These are phyloP conservation scores for Nymphalis urticae DNA, from an alignment of 2,888 invertebrate species.

Conservation along the genomic window DNA sequence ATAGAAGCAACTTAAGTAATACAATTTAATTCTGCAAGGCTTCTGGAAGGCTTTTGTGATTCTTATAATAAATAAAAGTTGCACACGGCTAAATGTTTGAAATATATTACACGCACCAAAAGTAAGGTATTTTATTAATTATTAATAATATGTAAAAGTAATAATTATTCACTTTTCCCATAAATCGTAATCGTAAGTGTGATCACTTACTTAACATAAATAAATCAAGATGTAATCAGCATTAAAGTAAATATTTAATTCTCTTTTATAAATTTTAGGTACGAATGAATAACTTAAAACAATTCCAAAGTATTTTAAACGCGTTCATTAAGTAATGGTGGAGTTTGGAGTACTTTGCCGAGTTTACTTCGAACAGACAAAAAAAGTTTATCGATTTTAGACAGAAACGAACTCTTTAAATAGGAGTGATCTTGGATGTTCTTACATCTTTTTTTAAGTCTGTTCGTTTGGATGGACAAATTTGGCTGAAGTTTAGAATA, in stretches of 20 bases:
- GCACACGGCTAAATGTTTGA: no score
- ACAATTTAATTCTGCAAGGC: no score
- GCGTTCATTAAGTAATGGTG: constrained; percentile 29
- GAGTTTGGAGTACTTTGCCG: constrained; percentile 28
- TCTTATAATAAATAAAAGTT: no score
- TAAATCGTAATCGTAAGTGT: no score
- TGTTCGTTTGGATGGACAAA: neutral
- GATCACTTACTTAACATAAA: no score
- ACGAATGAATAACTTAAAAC: constrained; percentile 21
- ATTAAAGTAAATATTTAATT: neutral
- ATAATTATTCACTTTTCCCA: no score
- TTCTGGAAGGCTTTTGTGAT: no score
- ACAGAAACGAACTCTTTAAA: neutral
- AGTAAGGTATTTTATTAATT: no score
- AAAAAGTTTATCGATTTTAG: constrained; percentile 19
- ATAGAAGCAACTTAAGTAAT: no score
- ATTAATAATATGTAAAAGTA: no score
- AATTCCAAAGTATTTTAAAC: constrained; percentile 30
- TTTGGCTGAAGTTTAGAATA: no score
- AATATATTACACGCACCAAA: no score
- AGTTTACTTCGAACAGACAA: constrained; percentile 29
- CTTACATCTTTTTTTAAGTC: neutral
- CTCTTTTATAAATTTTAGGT: neutral
- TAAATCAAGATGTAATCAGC: neutral
- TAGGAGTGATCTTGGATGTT: neutral